These are phyloP conservation scores for Lepidonotus clava DNA, from an alignment of 2,888 invertebrate genomes.

Conservation along the genomic window DNA sequence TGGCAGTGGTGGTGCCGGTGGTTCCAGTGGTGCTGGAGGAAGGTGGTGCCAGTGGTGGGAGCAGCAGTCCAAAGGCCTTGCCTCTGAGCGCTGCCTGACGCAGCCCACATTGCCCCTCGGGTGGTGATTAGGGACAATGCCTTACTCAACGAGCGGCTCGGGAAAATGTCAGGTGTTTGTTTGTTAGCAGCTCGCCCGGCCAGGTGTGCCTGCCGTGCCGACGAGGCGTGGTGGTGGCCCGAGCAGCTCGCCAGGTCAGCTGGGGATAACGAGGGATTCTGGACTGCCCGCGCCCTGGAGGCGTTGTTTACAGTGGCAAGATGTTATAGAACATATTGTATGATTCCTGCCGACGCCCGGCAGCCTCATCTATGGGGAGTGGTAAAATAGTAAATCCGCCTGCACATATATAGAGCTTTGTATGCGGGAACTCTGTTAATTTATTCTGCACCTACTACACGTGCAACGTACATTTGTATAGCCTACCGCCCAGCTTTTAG, in stretches of 20 bases:
- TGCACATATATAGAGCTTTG: no score
- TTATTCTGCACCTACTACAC: no score
- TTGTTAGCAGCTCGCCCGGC: neutral
- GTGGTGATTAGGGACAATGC: neutral
- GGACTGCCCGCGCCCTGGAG: no score
- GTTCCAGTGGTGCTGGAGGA: neutral
- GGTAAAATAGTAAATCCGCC: no score
- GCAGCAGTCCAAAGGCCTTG: neutral
- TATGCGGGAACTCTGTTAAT: no score
- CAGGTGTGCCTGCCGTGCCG: constrained; percentile 2
- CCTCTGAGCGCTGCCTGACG: neutral
- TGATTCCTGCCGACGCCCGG: no score
- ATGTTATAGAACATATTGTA: no score
- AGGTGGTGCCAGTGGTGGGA: neutral
- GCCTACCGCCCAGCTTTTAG: no score
- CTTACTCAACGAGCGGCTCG: neutral
- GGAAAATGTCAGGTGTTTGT: constrained; percentile 1
- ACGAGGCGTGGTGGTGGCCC: no score
- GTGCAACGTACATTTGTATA: no score
- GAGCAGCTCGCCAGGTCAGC: neutral
- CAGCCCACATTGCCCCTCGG: neutral
- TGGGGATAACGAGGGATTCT: neutral
- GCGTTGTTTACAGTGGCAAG: no score
- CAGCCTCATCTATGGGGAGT: no score
- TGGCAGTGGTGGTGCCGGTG: neutral